Percentiles rank a stretch among this genome's conserved stretches.
Evolutionary conservation across 2,113 vertebrate species (phyloP).

Genomic region (Clupea harengus): DNA sequence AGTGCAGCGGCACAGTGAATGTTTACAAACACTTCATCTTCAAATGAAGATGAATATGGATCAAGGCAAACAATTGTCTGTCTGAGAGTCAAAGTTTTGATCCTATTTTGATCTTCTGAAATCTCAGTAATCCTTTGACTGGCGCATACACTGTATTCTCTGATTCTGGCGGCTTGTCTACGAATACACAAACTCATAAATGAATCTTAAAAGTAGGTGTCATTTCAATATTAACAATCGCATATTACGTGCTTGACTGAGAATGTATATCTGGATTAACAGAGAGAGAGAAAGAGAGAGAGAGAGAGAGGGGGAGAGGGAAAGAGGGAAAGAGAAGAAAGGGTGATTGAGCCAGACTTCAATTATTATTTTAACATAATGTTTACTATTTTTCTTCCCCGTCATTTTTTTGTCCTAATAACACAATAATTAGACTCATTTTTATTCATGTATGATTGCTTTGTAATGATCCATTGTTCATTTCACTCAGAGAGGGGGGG

Average conservation of each 20-base stretch:
- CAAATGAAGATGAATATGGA: background rate
- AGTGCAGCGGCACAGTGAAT: background rate
- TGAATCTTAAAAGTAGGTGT: background rate
- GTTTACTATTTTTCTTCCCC: background rate
- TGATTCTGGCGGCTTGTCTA: background rate
- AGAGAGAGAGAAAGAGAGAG: background rate
- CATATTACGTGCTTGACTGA: background rate
- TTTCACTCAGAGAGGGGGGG: background rate
- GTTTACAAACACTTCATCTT: background rate
- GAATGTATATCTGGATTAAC: background rate
- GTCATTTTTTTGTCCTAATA: background rate
- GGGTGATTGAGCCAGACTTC: background rate
- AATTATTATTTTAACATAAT: constrained; percentile 2
- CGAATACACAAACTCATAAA: background rate
- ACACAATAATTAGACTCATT: constrained; percentile 14
- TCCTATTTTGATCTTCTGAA: background rate
- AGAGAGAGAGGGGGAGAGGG: background rate
- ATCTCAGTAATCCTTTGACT: background rate
- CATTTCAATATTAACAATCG: background rate
- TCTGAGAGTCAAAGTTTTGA: background rate
- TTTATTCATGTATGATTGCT: constrained; percentile 1
- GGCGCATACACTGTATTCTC: background rate
- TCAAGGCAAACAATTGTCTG: background rate
- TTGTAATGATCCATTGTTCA: constrained; percentile 14
- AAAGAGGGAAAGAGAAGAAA: background rate